Evolutionary conservation across 2,888 invertebrate species (phyloP), one percentile per base, ranked within the genome.

Genomic region (Isoperla grammatica): DNA sequence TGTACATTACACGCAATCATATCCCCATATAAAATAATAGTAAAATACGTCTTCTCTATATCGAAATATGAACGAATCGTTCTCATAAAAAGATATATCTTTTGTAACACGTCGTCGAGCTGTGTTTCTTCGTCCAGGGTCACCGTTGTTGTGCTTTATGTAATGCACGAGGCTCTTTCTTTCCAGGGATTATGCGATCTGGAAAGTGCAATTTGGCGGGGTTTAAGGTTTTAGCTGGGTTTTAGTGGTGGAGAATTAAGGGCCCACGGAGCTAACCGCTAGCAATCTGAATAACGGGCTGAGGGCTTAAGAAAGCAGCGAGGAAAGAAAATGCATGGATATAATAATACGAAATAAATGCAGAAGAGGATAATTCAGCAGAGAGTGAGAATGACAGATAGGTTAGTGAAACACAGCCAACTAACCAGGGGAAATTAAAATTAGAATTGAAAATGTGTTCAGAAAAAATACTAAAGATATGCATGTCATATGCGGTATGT

Each of bases 141-240:
- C 29, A 29, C 29, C 8, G 29, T 29, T 29, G 29, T 29, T 29
- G 29, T 29, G 29, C 29, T 29, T 29, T 29, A 29, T 29, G 29
- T 29, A 29, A 29, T 29, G 29, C 29, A 29, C 8, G 29, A 8
- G 8, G 29, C 29, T 29, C 29, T 50, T 53, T 53, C 37, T 53
- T 39, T 23, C 17, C 1, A n/a, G 53, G 53, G 53, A 37, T 53
- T 53, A 53, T 39, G 39, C 39, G 53, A 53, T 48, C 39, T 53
- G 11, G 39, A 53, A 53, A 37, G 53, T 53, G 53, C 53, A 53
- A 53, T 53, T 53, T 53, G 53, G 53, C 37, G 53, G 39, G 53
- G 53, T 53, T 53, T 53, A 39, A 17, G 53, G 53, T 53, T 53
- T 37, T 35, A 53, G 19, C 39, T 19, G 53, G 53, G 19, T 53